Conservation (phyloP, 2,113 vertebrate species). For the Ophiodon elongatus region DNA sequence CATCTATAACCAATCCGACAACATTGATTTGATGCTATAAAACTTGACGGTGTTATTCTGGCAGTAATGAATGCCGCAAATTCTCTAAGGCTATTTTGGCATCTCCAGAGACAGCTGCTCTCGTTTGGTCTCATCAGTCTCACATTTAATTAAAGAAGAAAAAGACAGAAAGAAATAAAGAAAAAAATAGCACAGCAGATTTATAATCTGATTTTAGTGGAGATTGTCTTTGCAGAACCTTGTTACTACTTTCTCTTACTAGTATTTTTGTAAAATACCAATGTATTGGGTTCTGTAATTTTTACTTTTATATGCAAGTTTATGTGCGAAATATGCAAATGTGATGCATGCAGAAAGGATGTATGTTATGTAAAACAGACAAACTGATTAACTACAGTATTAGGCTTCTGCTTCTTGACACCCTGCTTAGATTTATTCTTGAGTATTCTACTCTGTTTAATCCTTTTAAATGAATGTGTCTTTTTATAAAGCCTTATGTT, state of each 20-base stretch:
- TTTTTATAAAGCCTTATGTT: not conserved
- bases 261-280: not conserved
- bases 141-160: slow-evolving; percentile 49
- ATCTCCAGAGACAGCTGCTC: slow-evolving; percentile 50
- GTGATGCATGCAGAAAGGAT: not conserved
- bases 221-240: not conserved
- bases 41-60: slow-evolving; percentile 41
- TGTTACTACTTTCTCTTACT: not conserved
- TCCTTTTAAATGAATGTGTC: not conserved
- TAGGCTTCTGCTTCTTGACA: not conserved
- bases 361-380: not conserved
- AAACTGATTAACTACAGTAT: not conserved
- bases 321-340: not conserved
- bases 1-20: slow-evolving; percentile 36
- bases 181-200: not conserved
- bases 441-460: not conserved
- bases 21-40: slow-evolving; percentile 37
- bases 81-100: slow-evolving; percentile 10
- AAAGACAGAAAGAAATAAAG: slow-evolving; percentile 3
- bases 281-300: not conserved
- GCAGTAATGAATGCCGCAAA: slow-evolving; percentile 39
- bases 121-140: slow-evolving; percentile 41
- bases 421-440: not conserved
- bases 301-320: not conserved
- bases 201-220: not conserved